Evolutionary conservation across 1,140 invertebrate genomes (phyloP), one percentile per base, ranked within the genome.

Genomic region (Eumaeus atala): DNA sequence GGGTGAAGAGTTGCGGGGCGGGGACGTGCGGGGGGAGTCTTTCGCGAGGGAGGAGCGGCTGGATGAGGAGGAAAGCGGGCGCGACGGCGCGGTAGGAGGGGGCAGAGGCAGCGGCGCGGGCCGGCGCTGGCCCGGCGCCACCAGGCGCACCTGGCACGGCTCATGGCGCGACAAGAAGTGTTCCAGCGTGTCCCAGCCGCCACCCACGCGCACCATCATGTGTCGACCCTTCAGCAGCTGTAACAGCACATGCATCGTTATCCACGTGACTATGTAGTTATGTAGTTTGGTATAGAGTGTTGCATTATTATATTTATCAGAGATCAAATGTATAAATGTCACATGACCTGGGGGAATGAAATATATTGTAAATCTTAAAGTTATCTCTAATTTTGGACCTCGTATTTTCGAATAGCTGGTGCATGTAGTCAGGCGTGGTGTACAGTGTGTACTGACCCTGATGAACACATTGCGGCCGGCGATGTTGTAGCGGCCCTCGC

Each of bases 151-250:
- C 91, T 94, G 92, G 88, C 95, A 96, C 40, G 96, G 95, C 80
- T 97, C 95, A 87, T 97, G 95, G 56, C 94, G 92, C 70, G 94
- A 91, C 71, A 97, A 89, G 85, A 97, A 98, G 87, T 97, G 95
- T 74, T 96, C 94, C 72, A 98, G 88, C 9, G 96, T 97, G 83
- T 97, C 95, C 96, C 95, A 97, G 42, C 95, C 93, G 49, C 96
- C 96, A 42, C 96, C 96, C 14, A 97, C 95, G 68, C 96, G 91
- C 9, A 98, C 96, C 96, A 97, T 98, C 88, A 97, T 96, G 82
- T 96, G 95, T 42, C 92, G 90, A 47, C 94, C 94, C 74, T 95
- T 95, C 67, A 96, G 87, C 66, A 96, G 81, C 95, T 96, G 86
- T 10, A 54, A 88, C 6, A 28, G 89, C 1, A 52, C n/a, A 9